Evolutionary conservation across 2,888 invertebrate genomes (phyloP), one percentile per base, ranked within the genome.

Genomic region (Ornithoptera alexandrae): DNA sequence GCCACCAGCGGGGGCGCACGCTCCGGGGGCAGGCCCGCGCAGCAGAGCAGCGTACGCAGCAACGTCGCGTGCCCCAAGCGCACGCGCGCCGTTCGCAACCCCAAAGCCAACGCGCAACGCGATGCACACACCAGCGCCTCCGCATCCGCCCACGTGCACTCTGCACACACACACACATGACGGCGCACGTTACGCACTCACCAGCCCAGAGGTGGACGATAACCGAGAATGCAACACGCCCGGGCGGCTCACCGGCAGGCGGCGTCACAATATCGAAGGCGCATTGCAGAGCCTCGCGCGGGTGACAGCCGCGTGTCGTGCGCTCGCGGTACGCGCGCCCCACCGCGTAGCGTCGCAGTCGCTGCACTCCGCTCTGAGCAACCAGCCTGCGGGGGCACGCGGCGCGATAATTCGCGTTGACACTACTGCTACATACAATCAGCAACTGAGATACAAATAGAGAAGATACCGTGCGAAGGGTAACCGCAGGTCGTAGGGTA

Each of bases 181-280:
- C 96, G 53, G 53, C 18, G 18, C 53, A 15, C 53, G n/a, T 53
- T 53, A n/a, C 53, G 39, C 10, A 18, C 53, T 6, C n/a, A n/a
- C n/a, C n/a, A 1, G 1, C 53, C 7, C 0, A 12, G 8, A 7
- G 50, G 95, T 1, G 98, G 84, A 72, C 18, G 97, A 96, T 0
- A 20, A 8, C n/a, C 95, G 95, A 75, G 98, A 97, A 78, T 97
- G 97, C 18, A 98, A 93, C 96, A 0, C 98, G 98, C 22, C 17
- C 18, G 1, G 6, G 53, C 17, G 74, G 71, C 76, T 78, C 83
- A 93, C 95, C 95, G 70, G 94, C 92, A 71, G 93, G 94, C 2
- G 97, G 95, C 6, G 96, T 96, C 46, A 98, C 96, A 71, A 99
- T 97, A 85, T 99, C 99, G 86, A 98, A 98, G 1, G 97, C 97